Evolutionary conservation across 2,888 invertebrate species (phyloP), one percentile per base, ranked within the genome.

Genomic region (Tridacna gigas): DNA sequence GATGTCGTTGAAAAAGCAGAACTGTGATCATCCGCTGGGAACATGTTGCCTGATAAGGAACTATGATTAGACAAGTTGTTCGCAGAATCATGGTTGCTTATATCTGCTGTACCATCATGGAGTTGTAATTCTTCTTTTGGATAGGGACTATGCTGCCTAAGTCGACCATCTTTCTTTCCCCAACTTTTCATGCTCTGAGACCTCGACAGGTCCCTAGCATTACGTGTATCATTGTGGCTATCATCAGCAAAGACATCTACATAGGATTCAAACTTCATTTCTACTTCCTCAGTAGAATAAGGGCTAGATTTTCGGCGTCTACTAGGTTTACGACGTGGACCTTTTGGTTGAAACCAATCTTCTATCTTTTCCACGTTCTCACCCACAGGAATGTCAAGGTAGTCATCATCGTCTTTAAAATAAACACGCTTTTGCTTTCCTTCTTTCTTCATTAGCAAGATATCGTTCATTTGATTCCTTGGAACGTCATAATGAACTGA

Each of bases 401-500:
- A 45, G n/a, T 69, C 69, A n/a, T 69, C 20, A 47, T 69, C 45
- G 4, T 69, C 69, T 69, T 69, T 69, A 20, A 69, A 69, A 47
- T 69, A n/a, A 7, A 69, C 69, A 22, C 69, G 69, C 45, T 69
- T 69, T 4, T n/a, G 45, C 45, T 69, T 69, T 5, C n/a, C n/a
- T 22, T 25, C 45, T 69, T 69, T 69, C 47, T 69, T 22, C 45
- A 47, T 37, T n/a, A 69, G 12, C 20, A 82, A 25, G 65, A 82
- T 69, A 73, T 82, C 84, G 60, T 74, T 77, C 15, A 74, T 22
- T 69, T 82, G 67, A 56, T 77, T 79, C 28, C 79, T 25, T 4
- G 84, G 84, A 0, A 77, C 66, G 26, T 82, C 79, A 9, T 71
- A 65, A 74, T 84, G 75, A n/a, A 84, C 77, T 4, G 84, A 79